Base-by-base conservation (phyloP, 2,113 vertebrate species). In the Numida meleagris region DNA sequence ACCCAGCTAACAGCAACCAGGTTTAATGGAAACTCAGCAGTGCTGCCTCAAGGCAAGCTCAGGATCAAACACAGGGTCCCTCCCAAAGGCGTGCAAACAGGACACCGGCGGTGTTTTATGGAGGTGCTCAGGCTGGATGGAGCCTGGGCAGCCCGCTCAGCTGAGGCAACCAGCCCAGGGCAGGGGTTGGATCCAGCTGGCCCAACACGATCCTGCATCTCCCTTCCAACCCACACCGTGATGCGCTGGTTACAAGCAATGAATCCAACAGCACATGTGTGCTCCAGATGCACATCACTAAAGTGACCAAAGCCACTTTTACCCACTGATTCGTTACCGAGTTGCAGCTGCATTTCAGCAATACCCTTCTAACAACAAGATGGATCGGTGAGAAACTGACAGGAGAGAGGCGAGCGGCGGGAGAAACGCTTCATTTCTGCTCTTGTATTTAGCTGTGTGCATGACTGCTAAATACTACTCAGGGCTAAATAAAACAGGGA, bases 261-360 rank as follows among this genome's bases (percentile, higher is more conserved):
- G 58, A 36, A 80, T 59, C 34, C 38, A 84, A 15, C 14, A 61
- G 8, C 19, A 53, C 0, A 45, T 0, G 0, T 4, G 3, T 3
- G 5, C 43, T 61, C 15, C 70, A 65, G 14, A 40, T 0, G 17
- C n/a, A 27, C 15, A 24, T 9, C 5, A 27, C 40, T 55, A 63
- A 86, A 43, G 66, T 11, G 34, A n/a, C 14, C 6, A 4, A 5
- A 36, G 3, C 29, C 21, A 33, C 55, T 63, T 68, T 9, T 57
- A 50, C 55, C 13, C 20, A 46, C 10, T 24, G 27, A 42, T 16
- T 45, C 12, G 16, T 16, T 71, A 48, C 31, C 38, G 65, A 27
- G n/a, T 18, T 23, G 15, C 76, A 23, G 5, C 4, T 55, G 21
- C 7, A 33, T 29, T 51, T 55, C 8, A 65, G 8, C 16, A 18